Conservation (phyloP, 2,888 invertebrate genomes). For the Eupithecia dodoneata region DNA sequence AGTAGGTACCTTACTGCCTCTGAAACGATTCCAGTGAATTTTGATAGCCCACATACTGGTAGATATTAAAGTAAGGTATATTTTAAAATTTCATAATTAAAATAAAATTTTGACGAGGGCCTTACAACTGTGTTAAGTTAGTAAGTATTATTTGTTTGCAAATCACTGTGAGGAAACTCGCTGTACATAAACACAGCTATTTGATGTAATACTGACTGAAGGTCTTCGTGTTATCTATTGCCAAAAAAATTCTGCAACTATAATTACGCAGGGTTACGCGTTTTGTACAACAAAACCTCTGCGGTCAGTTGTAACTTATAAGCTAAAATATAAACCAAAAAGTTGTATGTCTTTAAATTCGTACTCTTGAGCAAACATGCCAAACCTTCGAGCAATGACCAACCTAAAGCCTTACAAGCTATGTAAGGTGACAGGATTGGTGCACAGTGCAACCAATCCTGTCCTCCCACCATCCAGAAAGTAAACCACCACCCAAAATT, state of each 20-base stretch:
- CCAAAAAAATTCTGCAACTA: neutral
- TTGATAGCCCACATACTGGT: constrained; percentile 20
- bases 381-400: neutral
- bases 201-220: neutral
- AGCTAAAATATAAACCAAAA: neutral
- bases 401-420: neutral
- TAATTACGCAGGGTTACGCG: neutral
- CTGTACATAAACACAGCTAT: neutral
- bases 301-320: neutral
- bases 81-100: neutral
- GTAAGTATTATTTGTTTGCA: neutral
- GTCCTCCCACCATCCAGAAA: constrained; percentile 11
- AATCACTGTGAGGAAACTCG: neutral
- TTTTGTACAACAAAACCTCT: neutral
- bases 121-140: neutral
- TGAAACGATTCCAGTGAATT: constrained; percentile 24
- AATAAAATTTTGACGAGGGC: neutral
- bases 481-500: constrained; percentile 18
- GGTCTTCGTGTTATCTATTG: neutral
- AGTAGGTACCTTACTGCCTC: neutral
- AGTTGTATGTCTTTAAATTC: neutral
- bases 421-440: neutral
- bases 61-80: neutral
- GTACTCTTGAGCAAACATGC: neutral
- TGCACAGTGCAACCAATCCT: neutral